phyloP scores from a whole-genome alignment of 2,888 invertebrate genomes.

The Helicoverpa assulta region DNA sequence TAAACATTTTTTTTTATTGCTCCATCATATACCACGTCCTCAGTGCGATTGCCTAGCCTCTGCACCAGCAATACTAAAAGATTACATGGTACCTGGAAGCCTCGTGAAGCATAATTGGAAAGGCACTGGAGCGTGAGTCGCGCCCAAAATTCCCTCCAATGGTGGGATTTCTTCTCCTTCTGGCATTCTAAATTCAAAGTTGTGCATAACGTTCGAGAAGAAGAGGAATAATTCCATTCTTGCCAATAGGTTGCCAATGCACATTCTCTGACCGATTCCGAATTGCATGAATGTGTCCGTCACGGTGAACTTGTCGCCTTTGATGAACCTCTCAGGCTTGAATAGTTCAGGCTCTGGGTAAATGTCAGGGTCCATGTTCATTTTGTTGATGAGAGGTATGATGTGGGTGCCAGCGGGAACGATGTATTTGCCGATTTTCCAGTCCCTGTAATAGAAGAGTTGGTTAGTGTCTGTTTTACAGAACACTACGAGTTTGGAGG shows the following conservation, averaged over 20 bases:
- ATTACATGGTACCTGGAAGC: constrained; percentile 13
- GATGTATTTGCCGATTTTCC: constrained; percentile 92
- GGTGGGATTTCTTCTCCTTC: constrained; percentile 92
- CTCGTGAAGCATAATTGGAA: constrained; percentile 62
- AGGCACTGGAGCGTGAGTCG: constrained; percentile 93
- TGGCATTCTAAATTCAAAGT: constrained; percentile 92
- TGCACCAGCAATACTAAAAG: background rate
- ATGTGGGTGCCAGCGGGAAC: constrained; percentile 95
- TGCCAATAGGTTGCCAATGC: constrained; percentile 95
- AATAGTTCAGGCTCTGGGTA: constrained; percentile 95
- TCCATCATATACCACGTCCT: background rate
- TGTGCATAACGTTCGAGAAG: constrained; percentile 94
- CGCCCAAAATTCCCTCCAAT: constrained; percentile 93
- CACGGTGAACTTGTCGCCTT: constrained; percentile 92
- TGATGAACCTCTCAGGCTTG: constrained; percentile 93
- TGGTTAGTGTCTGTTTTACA: background rate
- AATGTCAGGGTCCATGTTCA: constrained; percentile 95
- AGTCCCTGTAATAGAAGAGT: constrained; percentile 89
- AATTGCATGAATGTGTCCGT: constrained; percentile 96
- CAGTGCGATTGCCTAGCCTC: background rate
- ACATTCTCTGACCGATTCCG: constrained; percentile 95
- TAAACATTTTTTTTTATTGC: background rate
- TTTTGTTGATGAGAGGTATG: constrained; percentile 94
- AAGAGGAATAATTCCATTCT: constrained; percentile 96
- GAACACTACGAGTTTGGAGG: background rate